Evolutionary conservation across 2,888 invertebrate species (phyloP), one percentile per base, ranked within the genome.

Genomic region (Acrobasis repandana): DNA sequence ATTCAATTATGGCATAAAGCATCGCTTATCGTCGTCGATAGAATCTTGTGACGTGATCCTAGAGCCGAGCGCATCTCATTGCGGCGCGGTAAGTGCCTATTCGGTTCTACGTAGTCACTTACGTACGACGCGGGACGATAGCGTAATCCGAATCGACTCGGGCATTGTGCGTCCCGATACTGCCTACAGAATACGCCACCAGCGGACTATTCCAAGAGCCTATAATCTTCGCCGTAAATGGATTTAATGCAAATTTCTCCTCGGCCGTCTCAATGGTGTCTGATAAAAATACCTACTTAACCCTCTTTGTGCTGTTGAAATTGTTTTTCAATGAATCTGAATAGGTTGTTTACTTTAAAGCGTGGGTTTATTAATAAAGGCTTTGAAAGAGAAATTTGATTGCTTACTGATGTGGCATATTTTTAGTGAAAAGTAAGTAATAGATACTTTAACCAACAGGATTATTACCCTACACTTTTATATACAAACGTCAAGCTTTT

Each of bases 21-120:
- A 82, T 81, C 84, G 79, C 81, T 76, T 83, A 82, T 82, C 82
- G 77, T 67, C 73, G 75, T 71, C 79, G 87, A 86, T 87, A 85
- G 84, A 87, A 84, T 88, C 86, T 86, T 76, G 73, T 75, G 68
- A 79, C 77, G 76, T 76, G 80, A 88, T 86, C 79, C 80, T 72
- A 76, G 86, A 85, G 85, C 84, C 81, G 77, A 75, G 80, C 81
- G 83, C 84, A 79, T 85, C 84, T 85, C 86, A 87, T 86, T 87
- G 88, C 83, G 80, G 81, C 68, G 76, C 78, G 78, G 77, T 87
- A 88, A 90, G 84, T 86, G 86, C 86, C 89, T 88, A 88, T 90
- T 88, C 82, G 83, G 84, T 77, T 83, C 80, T 83, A 81, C 83
- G 83, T 82, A 86, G 84, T 83, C 81, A 82, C 86, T 83, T 84